These are phyloP conservation scores for Vanessa atalanta DNA, from an alignment of 1,140 invertebrate species.

Conservation along the genomic window DNA sequence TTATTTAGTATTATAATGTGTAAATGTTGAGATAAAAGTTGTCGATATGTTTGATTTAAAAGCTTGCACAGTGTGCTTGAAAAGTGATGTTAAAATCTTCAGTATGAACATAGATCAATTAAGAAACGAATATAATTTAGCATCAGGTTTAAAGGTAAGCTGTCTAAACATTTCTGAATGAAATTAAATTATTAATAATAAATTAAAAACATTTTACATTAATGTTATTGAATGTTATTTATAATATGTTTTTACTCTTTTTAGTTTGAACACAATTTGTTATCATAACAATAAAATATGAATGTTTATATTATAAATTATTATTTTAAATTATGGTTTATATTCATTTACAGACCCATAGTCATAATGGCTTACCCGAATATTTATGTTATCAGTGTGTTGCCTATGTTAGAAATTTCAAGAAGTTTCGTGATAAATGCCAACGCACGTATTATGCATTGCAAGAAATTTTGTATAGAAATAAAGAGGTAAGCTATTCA, in stretches of 20 bases:
- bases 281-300: no score
- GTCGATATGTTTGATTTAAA: conserved; percentile 60
- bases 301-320: neutral
- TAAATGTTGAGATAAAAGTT: conserved; percentile 1
- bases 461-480: conserved; percentile 53
- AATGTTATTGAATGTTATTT: neutral
- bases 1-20: conserved; percentile 21
- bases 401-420: conserved; percentile 55
- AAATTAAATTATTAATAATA: neutral
- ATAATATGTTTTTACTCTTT: no score
- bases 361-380: conserved; percentile 57
- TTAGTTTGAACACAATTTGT: no score
- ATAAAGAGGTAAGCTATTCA: conserved; percentile 52
- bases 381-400: conserved; percentile 63
- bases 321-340: neutral
- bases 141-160: conserved; percentile 65
- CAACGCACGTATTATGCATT: conserved; percentile 63
- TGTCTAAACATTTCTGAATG: neutral
- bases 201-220: neutral
- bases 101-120: conserved; percentile 56
- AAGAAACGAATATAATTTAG: conserved; percentile 55
- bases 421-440: conserved; percentile 65
- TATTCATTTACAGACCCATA: conserved; percentile 49
- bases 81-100: conserved; percentile 55
- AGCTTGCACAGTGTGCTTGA: conserved; percentile 64